These are phyloP conservation scores for Numenius arquata DNA, from an alignment of 2,113 vertebrate species.

Conservation along the genomic window DNA sequence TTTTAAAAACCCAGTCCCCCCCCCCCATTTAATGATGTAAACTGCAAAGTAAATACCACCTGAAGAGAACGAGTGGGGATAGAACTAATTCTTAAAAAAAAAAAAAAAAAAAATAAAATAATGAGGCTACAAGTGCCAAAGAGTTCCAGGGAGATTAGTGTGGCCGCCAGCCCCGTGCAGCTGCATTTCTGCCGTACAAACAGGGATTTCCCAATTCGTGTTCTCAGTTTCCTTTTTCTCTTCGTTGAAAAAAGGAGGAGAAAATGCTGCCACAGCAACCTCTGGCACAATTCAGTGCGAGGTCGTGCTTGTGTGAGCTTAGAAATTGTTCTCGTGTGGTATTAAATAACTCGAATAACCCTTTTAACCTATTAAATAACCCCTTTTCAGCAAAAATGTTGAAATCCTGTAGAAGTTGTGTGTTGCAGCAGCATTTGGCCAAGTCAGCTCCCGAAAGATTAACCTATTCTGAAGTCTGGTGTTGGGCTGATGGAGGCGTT, in stretches of 20 bases:
- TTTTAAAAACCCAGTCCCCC: background rate
- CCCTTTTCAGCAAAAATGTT: background rate
- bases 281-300: background rate
- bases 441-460: background rate
- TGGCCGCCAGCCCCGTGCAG: background rate
- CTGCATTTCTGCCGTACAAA: background rate
- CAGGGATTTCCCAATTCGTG: background rate
- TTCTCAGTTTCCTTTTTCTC: background rate
- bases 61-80: background rate
- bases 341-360: background rate
- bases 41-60: background rate
- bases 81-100: background rate
- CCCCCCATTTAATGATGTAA: background rate
- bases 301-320: background rate
- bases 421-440: background rate
- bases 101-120: no score
- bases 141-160: background rate
- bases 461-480: background rate
- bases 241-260: fast-evolving
- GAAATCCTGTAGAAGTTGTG: background rate
- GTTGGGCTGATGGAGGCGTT: background rate
- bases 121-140: background rate
- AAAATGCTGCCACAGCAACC: background rate
- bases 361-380: background rate
- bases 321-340: background rate